Evolutionary conservation across 2,888 invertebrate genomes (phyloP), one percentile per base, ranked within the genome.

Genomic region (Yponomeuta sedellus): DNA sequence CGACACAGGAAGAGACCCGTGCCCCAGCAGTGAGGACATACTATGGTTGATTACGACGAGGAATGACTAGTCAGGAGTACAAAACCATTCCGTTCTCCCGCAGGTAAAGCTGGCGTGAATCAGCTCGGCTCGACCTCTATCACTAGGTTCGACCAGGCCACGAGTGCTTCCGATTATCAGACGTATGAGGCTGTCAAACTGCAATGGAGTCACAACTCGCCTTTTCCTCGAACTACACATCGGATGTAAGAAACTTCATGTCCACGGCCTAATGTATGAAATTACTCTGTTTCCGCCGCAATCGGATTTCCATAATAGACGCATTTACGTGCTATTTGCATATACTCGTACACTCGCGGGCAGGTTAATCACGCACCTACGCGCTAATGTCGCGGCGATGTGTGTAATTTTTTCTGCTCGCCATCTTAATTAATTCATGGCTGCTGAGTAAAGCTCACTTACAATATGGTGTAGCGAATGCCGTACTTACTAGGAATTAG

Each of bases 291-390:
- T 81, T 82, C 79, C 82, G 77, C 56, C 25, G 71, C 72, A 65
- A 58, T 59, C 66, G 40, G 70, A 82, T 83, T 84, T 77, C 76
- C 83, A 83, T 83, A 82, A 78, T 81, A 73, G 73, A 70, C 73
- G 72, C 72, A 75, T 76, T 34, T 74, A 72, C 40, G 44, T 52
- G 34, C 62, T 34, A 62, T 28, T 34, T 62, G 28, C 28, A 39
- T 34, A 28, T 62, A 44, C n/a, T n/a, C 4, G 12, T 44, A 52
- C 44, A 52, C 44, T 52, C 16, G 44, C 39, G n/a, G 25, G 62
- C 39, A 19, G 8, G 16, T 12, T 62, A 34, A 62, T 19, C 62
- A 62, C 62, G 62, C 62, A 62, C 62, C 62, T 11, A 39, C 62
- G 62, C 39, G 34, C 28, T 19, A 34, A 34, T 61, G 28, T 34